phyloP scores from a whole-genome alignment of 2,888 invertebrate species.

The Cantharis nigra region DNA sequence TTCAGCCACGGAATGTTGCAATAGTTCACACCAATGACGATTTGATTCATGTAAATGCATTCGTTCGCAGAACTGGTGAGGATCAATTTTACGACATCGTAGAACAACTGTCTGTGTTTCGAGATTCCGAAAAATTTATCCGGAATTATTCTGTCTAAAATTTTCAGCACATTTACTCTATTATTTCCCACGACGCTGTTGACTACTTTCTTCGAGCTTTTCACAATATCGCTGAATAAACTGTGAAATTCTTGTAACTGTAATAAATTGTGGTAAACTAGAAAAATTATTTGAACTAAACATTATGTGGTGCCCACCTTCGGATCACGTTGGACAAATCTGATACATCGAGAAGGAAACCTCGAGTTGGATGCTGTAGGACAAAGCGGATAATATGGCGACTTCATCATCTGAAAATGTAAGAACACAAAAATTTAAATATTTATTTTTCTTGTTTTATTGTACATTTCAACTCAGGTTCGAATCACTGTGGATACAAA shows the following conservation, averaged over 20 bases:
- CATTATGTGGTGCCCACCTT: neutral
- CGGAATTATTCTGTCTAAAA: constrained; percentile 21
- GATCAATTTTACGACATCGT: constrained; percentile 18
- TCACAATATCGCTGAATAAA: constrained; percentile 8
- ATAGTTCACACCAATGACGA: constrained; percentile 2
- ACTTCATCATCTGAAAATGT: neutral
- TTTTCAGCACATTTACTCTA: constrained; percentile 8
- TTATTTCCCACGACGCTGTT: neutral
- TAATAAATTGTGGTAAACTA: neutral
- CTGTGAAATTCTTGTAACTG: constrained; percentile 5
- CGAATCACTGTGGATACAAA: too few species aligned
- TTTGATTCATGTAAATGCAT: constrained; percentile 10
- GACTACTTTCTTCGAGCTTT: constrained; percentile 5
- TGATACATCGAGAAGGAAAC: constrained; percentile 1
- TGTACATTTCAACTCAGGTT: too few species aligned
- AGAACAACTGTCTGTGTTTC: constrained; percentile 15
- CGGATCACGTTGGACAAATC: constrained; percentile 16
- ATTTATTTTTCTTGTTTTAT: too few species aligned
- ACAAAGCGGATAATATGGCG: neutral
- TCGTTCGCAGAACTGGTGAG: constrained; percentile 17
- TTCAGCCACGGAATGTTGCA: constrained; percentile 16
- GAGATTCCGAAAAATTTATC: constrained; percentile 13
- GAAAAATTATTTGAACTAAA: neutral
- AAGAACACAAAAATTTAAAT: too few species aligned
- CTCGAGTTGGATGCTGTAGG: neutral